Conservation (phyloP, 2,888 invertebrate genomes). For the Biston betularia region DNA sequence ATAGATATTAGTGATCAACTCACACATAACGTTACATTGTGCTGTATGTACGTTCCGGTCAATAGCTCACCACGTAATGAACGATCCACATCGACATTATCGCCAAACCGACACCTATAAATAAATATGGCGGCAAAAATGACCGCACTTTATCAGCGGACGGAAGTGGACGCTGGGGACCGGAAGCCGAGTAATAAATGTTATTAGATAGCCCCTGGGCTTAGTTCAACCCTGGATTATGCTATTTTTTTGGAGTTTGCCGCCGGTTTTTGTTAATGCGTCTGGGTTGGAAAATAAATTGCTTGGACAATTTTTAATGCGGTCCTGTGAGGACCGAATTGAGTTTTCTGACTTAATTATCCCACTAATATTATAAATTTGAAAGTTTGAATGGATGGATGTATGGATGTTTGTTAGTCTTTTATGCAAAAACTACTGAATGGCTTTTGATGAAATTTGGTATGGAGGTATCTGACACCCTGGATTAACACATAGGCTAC, state of each 20-base stretch:
- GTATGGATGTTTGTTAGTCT: no score
- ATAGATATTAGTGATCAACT: no score
- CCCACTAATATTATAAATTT: no score
- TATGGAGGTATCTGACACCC: no score
- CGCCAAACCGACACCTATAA: conserved; percentile 79
- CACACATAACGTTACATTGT: conserved; percentile 3
- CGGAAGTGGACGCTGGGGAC: conserved; percentile 85
- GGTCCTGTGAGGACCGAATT: conserved; percentile 43
- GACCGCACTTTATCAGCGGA: conserved; percentile 84
- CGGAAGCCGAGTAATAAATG: conserved; percentile 82
- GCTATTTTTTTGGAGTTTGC: conserved; percentile 71
- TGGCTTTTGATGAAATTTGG: no score
- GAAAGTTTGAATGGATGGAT: no score
- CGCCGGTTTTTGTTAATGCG: conserved; percentile 82
- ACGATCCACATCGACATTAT: conserved; percentile 78
- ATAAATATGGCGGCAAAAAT: conserved; percentile 86
- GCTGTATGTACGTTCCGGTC: conserved; percentile 50
- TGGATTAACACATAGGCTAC: no score
- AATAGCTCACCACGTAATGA: conserved; percentile 61
- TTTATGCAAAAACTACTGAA: no score
- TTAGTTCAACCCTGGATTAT: conserved; percentile 77
- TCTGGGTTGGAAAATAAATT: conserved; percentile 82
- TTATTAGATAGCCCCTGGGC: conserved; percentile 86
- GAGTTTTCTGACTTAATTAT: conserved; percentile 53
- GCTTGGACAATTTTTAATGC: conserved; percentile 66